Base-by-base conservation (phyloP, 2,113 vertebrate species). In the Antechinus stuartii region DNA sequence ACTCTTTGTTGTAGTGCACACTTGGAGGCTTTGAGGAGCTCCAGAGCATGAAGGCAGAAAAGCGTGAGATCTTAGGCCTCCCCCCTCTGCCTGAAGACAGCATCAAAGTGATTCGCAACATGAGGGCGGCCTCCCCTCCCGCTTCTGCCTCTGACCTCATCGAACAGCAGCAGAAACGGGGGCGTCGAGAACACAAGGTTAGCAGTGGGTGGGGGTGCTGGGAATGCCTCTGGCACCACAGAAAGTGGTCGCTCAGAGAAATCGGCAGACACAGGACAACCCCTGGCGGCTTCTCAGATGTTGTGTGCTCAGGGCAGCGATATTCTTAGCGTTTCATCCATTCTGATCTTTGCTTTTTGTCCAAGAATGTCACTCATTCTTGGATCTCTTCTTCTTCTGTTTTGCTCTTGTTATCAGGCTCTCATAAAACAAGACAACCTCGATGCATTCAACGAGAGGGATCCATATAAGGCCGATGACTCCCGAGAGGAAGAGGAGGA, bases 341-440 rank as follows among this genome's bases (percentile, higher is more conserved):
- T 25, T 24, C 25, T 25, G 2, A 27, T 90, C 0, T 30, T n/a
- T 68, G 26, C 90, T 35, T 92, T 25, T n/a, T 14, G 49, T 42
- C 94, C 12, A 22, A 2, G 42, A 42, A 6, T 25, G 22, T 8
- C 55, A 30, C 90, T 84, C 68, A 8, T 42, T 30, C 27, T 90
- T 10, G 2, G 14, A 1, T 95, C 46, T 92, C 10, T 89, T 25
- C 35, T 84, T 49, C 0, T 76, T 25, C 30, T 68, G 16, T 30
- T 0, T 0, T 16, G 24, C 42, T 49, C 76, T 35, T 89, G 23
- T 92, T 91, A 92, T 22, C 97, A 99, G 99, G 99, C 99, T 1
- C 98, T 99, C 90, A 99, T 99, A 91, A 99, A 99, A 96, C 99
- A 99, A 98, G 99, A 99, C 98, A 99, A 99, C 96, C 98, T 99